phyloP scores from a whole-genome alignment of 2,797 vertebrate genomes.

The Podargus strigoides region DNA sequence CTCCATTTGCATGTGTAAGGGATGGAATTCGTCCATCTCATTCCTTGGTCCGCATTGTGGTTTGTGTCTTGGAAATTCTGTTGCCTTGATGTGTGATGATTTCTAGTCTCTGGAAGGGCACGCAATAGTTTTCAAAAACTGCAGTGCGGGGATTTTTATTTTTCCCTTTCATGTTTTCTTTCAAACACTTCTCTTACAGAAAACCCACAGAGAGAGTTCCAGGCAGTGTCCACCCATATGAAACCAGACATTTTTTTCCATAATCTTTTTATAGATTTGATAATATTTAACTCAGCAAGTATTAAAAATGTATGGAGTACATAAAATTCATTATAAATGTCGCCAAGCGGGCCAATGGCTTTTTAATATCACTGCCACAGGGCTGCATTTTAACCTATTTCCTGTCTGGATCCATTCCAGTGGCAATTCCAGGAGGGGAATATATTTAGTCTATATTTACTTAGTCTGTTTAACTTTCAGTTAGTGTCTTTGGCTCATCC shows the following conservation, averaged over 20 bases:
- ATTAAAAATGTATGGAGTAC: constrained; percentile 51
- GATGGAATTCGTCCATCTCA: background rate
- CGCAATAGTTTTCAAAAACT: background rate
- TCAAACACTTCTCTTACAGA: constrained; percentile 18
- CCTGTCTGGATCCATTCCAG: constrained; percentile 56
- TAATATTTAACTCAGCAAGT: constrained; percentile 49
- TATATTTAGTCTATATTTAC: constrained; percentile 69
- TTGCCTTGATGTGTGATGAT: background rate
- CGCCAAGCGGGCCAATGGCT: constrained; percentile 33
- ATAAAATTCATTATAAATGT: constrained; percentile 55
- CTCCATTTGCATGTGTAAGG: background rate
- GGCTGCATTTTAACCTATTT: constrained; percentile 57
- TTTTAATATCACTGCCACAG: constrained; percentile 56
- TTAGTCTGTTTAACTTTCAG: constrained; percentile 63
- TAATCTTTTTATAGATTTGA: constrained; percentile 57
- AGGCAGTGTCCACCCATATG: constrained; percentile 10
- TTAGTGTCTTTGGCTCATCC: constrained; percentile 69
- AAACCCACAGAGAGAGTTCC: constrained; percentile 33
- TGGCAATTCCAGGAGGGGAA: constrained; percentile 62
- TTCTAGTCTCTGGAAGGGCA: background rate
- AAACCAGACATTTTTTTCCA: constrained; percentile 56
- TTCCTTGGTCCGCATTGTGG: background rate
- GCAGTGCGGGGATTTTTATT: background rate
- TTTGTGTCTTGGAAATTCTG: background rate
- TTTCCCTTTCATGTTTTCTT: constrained; percentile 31